Percentiles rank a stretch among this genome's conserved stretches.
These are phyloP conservation scores for Myripristis murdjan DNA, from an alignment of 2,797 vertebrate species.

Conservation along the genomic window DNA sequence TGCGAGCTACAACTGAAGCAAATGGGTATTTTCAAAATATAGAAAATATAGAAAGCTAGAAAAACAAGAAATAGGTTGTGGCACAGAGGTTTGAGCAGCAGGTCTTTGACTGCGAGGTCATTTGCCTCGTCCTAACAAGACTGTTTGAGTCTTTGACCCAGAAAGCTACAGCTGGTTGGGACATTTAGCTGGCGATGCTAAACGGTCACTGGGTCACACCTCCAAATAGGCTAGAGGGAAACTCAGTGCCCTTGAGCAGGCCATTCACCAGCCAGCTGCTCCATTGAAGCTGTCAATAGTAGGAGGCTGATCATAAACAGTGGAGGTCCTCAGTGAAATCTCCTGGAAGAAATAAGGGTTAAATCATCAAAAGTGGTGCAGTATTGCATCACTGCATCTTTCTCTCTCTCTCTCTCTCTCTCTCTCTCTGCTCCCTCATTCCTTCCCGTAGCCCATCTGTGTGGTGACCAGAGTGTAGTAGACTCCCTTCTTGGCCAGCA, in stretches of 20 bases:
- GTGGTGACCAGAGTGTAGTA: conserved; percentile 92
- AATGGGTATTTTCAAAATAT: too few relatives aligned
- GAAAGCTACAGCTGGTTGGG: neutral
- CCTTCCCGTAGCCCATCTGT: conserved; percentile 75
- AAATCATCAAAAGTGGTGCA: too few relatives aligned
- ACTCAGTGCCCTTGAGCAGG: neutral
- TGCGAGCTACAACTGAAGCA: neutral
- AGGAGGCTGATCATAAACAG: neutral
- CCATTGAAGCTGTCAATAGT: neutral
- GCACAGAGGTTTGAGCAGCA: neutral
- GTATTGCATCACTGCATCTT: neutral
- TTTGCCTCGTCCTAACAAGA: too few relatives aligned
- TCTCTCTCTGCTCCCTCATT: conserved; percentile 26
- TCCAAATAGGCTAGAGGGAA: neutral
- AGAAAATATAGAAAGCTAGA: too few relatives aligned
- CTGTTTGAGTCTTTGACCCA: neutral
- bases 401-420: neutral
- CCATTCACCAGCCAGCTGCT: neutral
- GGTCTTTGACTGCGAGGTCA: neutral
- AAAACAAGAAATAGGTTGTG: neutral
- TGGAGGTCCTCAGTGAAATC: too few relatives aligned
- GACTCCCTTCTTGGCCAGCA: conserved; percentile 89
- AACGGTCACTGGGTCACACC: neutral
- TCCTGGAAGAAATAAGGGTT: too few relatives aligned
- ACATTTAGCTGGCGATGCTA: neutral